Conservation (phyloP, 2,888 invertebrate genomes). For the Eilema sororculum region DNA sequence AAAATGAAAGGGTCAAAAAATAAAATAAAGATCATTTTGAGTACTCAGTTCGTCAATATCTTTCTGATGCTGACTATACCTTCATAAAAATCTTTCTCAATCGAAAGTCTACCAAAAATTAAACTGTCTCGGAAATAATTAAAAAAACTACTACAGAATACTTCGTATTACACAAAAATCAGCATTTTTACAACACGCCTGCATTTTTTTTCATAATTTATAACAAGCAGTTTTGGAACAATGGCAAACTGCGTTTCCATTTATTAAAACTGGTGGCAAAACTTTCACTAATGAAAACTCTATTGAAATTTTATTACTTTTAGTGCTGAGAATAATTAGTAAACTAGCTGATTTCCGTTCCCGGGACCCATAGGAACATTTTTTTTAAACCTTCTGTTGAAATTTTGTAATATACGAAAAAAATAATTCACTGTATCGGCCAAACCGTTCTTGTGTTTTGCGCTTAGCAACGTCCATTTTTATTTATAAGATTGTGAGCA, state of each 20-base stretch:
- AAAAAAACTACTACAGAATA: background rate
- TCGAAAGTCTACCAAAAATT: background rate
- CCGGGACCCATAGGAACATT: no score
- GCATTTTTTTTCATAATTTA: background rate
- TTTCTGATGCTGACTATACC: no score
- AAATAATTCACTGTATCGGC: no score
- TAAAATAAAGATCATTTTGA: no score
- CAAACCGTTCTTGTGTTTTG: no score
- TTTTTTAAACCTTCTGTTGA: no score
- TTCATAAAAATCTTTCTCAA: background rate
- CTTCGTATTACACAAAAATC: background rate
- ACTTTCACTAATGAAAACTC: background rate
- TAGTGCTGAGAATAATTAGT: background rate
- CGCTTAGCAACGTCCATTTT: no score
- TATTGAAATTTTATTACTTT: background rate
- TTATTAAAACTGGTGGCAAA: background rate
- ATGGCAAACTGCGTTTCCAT: background rate
- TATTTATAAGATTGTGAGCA: no score
- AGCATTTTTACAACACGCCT: background rate
- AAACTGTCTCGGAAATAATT: background rate
- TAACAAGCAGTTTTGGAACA: slow-evolving; percentile 1
- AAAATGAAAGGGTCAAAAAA: no score
- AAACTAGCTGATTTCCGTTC: no score
- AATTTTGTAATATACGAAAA: no score
- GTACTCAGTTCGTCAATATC: no score